Conservation (phyloP, 2,888 invertebrate genomes). For the Drosophila mimetica region DNA sequence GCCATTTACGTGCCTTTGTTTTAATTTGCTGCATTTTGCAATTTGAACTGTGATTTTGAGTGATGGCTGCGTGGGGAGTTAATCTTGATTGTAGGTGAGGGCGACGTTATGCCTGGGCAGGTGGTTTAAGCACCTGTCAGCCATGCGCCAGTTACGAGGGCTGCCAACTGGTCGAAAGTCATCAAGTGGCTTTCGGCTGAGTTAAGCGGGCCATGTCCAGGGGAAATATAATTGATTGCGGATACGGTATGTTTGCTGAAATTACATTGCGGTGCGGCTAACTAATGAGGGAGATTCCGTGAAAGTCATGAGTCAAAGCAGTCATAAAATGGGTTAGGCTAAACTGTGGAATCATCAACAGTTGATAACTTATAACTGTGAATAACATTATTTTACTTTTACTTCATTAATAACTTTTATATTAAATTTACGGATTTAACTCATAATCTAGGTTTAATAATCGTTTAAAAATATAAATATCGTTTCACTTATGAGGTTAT, state of each 20-base stretch:
- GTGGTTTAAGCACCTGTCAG: conserved; percentile 33
- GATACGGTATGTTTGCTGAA: conserved; percentile 7
- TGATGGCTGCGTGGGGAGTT: conserved; percentile 7
- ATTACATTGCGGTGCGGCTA: conserved; percentile 7
- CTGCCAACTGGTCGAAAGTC: conserved; percentile 16
- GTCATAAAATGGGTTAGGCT: not conserved
- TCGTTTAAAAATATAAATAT: too few relatives aligned
- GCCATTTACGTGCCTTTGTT: conserved; percentile 50
- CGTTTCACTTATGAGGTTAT: too few relatives aligned
- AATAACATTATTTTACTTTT: too few relatives aligned
- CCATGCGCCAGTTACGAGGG: conserved; percentile 5
- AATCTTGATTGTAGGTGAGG: conserved; percentile 3
- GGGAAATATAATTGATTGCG: conserved; percentile 23
- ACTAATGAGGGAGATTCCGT: not conserved
- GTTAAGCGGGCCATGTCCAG: conserved; percentile 20
- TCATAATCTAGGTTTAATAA: too few relatives aligned
- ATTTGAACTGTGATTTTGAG: conserved; percentile 25
- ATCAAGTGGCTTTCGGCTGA: conserved; percentile 27
- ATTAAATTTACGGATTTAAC: too few relatives aligned
- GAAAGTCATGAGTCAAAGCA: not conserved
- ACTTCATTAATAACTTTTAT: too few relatives aligned
- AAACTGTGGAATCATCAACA: not conserved
- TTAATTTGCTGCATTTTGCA: conserved; percentile 49
- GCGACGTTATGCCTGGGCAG: not conserved
- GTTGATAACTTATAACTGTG: too few relatives aligned